A percentile compares a stretch with the other conserved stretches of the same genome.
These are phyloP conservation scores for Agrochola lota DNA, from an alignment of 2,888 invertebrate genomes.

Conservation along the genomic window DNA sequence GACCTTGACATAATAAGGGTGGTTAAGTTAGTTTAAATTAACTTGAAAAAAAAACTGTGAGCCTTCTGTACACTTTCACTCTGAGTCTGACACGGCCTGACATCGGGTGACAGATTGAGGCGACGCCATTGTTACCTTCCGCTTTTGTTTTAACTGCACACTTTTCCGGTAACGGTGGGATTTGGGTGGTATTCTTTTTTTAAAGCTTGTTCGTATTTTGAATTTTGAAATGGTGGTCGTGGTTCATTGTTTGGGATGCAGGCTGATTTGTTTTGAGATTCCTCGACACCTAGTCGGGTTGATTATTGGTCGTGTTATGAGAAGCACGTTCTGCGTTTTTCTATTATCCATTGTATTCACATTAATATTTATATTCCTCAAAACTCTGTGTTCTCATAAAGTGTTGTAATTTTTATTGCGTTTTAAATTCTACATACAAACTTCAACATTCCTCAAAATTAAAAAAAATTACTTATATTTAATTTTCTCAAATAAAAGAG, in stretches of 20 bases:
- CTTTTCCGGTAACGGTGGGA: conserved; percentile 64
- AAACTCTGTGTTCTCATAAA: neutral
- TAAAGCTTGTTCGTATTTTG: conserved; percentile 54
- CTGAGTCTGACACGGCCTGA: conserved; percentile 49
- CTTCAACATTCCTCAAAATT: neutral
- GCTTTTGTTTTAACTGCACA: conserved; percentile 73
- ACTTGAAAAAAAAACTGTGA: neutral
- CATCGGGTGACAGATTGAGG: conserved; percentile 73
- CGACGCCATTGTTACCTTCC: conserved; percentile 74
- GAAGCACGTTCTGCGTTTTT: too few relatives aligned
- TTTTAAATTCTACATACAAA: neutral
- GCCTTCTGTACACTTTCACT: conserved; percentile 27
- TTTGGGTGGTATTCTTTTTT: conserved; percentile 48
- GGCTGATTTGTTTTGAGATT: conserved; percentile 43
- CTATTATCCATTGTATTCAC: neutral
- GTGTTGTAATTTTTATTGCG: neutral
- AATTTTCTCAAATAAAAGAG: neutral
- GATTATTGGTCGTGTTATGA: neutral
- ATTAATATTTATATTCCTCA: neutral
- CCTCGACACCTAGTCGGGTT: neutral
- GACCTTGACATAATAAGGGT: too few relatives aligned
- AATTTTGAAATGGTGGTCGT: conserved; percentile 44
- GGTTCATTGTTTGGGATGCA: conserved; percentile 37
- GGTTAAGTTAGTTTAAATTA: too few relatives aligned
- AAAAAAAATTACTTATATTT: neutral